phyloP scores from a whole-genome alignment of 2,888 invertebrate genomes.

The Agrypnus murinus region DNA sequence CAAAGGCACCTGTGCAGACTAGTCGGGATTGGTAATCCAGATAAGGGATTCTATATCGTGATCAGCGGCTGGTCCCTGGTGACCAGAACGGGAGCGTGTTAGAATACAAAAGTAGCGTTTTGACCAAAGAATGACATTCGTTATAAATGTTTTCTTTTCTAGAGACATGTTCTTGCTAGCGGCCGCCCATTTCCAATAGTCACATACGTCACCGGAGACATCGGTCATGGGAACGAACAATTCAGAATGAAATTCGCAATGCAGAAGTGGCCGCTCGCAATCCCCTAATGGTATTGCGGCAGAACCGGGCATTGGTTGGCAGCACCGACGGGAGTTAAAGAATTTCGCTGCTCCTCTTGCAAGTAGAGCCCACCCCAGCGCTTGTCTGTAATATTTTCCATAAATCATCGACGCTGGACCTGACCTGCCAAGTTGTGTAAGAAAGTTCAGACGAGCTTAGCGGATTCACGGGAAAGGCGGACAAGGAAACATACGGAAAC shows the following conservation, averaged over 20 bases:
- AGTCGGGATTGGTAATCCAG: slow-evolving; percentile 65
- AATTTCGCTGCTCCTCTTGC: slow-evolving; percentile 70
- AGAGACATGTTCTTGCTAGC: slow-evolving; percentile 44
- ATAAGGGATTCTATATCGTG: slow-evolving; percentile 66
- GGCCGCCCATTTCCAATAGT: slow-evolving; percentile 54
- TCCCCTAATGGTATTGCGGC: slow-evolving; percentile 64
- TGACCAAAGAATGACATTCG: slow-evolving; percentile 59
- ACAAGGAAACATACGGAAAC: slow-evolving; percentile 59
- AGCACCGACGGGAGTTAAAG: slow-evolving; percentile 62
- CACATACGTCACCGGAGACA: slow-evolving; percentile 57
- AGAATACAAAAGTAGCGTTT: slow-evolving; percentile 55
- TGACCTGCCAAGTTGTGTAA: slow-evolving; percentile 66
- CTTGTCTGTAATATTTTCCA: slow-evolving; percentile 72
- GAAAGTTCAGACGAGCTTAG: slow-evolving; percentile 65
- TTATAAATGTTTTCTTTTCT: slow-evolving; percentile 60
- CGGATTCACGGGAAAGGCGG: slow-evolving; percentile 59
- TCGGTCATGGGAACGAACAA: slow-evolving; percentile 59
- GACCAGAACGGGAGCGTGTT: slow-evolving; percentile 53
- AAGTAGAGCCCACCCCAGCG: slow-evolving; percentile 56
- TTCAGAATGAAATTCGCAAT: slow-evolving; percentile 67
- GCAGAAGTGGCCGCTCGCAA: slow-evolving; percentile 65
- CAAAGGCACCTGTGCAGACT: slow-evolving; percentile 59
- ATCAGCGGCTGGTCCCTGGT: slow-evolving; percentile 56
- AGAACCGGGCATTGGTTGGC: slow-evolving; percentile 59
- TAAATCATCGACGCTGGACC: slow-evolving; percentile 71